phyloP scores from a whole-genome alignment of 2,888 invertebrate species.

The Agrilus cyanescens region DNA sequence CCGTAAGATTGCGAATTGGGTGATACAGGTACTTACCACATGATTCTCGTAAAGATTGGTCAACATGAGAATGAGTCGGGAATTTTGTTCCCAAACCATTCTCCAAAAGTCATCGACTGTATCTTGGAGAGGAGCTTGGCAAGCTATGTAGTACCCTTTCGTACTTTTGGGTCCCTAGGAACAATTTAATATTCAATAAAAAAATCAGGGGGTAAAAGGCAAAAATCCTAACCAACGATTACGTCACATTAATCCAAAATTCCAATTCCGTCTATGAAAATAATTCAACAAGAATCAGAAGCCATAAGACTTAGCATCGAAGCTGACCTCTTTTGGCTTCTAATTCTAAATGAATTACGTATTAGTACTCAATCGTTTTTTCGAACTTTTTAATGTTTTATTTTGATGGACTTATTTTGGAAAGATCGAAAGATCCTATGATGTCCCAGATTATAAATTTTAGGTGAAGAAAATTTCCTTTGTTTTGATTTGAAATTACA shows the following conservation, averaged over 20 bases:
- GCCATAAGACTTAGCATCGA: too few relatives aligned
- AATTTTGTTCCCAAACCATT: constrained; percentile 94
- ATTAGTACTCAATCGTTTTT: too few relatives aligned
- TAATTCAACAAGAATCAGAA: too few relatives aligned
- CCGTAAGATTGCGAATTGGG: too few relatives aligned
- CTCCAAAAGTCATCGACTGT: constrained; percentile 88
- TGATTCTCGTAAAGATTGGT: constrained; percentile 85
- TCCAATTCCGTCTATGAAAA: too few relatives aligned
- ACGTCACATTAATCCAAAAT: too few relatives aligned
- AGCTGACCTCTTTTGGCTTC: too few relatives aligned
- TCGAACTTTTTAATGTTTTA: too few relatives aligned
- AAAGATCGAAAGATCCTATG: too few relatives aligned
- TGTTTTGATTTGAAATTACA: background rate
- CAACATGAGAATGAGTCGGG: constrained; percentile 77
- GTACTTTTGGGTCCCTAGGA: constrained; percentile 74
- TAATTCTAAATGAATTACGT: too few relatives aligned
- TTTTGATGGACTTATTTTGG: too few relatives aligned
- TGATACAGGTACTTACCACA: constrained; percentile 47
- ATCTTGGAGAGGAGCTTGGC: constrained; percentile 77
- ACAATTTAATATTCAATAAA: constrained; percentile 8
- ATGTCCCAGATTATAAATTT: too few relatives aligned
- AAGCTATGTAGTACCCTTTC: constrained; percentile 78
- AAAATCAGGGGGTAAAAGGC: constrained; percentile 1
- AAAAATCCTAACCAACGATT: background rate
- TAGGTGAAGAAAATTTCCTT: background rate